Conservation (phyloP, 2,113 vertebrate species). For the Notechis scutatus region DNA sequence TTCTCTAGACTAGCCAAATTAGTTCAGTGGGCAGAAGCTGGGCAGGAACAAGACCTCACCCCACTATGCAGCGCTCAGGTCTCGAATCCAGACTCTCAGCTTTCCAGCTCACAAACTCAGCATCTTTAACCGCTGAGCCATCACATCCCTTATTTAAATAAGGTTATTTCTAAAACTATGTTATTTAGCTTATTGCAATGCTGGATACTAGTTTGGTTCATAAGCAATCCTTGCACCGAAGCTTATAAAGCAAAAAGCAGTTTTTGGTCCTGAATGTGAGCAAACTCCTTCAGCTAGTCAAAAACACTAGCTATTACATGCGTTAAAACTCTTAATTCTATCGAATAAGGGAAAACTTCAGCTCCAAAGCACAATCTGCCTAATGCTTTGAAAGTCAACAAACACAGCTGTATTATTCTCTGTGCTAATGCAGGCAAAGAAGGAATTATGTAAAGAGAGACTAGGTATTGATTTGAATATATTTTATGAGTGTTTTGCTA, state of each 20-base stretch:
- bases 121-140: neutral
- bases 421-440: neutral
- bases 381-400: neutral
- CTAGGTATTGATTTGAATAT: neutral
- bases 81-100: neutral
- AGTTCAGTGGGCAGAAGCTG: neutral
- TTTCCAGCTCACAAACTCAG: neutral
- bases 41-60: neutral
- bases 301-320: neutral
- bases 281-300: neutral
- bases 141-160: neutral
- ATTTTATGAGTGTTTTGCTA: neutral
- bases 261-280: neutral
- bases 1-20: too few relatives aligned
- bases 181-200: neutral
- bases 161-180: neutral
- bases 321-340: neutral
- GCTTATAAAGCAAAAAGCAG: neutral
- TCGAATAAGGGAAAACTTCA: neutral
- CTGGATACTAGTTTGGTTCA: neutral
- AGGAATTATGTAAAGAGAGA: neutral
- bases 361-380: neutral
- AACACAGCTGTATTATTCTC: neutral
- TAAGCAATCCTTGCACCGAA: neutral
- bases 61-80: neutral